Base-by-base conservation (phyloP, 1,140 invertebrate species). In the Drosophila pachea region DNA sequence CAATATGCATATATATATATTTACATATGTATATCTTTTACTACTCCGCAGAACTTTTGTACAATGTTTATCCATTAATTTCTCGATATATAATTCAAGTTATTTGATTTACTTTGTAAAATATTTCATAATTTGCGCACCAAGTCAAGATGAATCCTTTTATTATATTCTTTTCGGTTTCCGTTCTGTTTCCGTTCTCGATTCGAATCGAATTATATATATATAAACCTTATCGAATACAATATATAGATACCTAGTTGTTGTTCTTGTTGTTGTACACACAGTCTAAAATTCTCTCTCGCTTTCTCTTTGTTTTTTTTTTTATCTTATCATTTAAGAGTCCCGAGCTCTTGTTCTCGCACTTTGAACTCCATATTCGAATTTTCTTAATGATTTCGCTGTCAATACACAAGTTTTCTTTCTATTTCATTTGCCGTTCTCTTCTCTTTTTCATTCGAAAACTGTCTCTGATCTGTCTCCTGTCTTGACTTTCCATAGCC, bases 241-340 rank as follows among this genome's bases (percentile, higher is more conserved):
- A 81, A 81, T 73, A 73, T 73, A 84, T 86, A 84, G 79, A 81
- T 86, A 86, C 73, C 86, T 86, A 86, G 81, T 86, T 86, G 81
- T 86, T 86, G 81, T 86, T 86, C 81, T 86, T 86, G 81, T 86
- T 86, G 81, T 86, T 86, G 81, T 86, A 84, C 64, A 70, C 72
- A 82, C 76, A 86, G 45, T 64, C 65, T 71, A 68, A 65, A 49
- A 59, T 65, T 54, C 38, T 14, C 14, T 64, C 40, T 29, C 33
- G 29, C 32, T 66, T 9, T 49, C 31, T 42, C 11, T 60, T 35
- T 47, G 14, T 55, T 12, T 32, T 52, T 55, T 12, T 32, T 52
- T 49, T 38, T 33, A 12, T 47, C 48, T 56, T 55, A 8, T 43
- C 5, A 42, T 32, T 43, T 43, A 3, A 22, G 22, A 22, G 22